Evolutionary conservation across 2,113 vertebrate species (phyloP).

Genomic region (Crocuta crocuta): DNA sequence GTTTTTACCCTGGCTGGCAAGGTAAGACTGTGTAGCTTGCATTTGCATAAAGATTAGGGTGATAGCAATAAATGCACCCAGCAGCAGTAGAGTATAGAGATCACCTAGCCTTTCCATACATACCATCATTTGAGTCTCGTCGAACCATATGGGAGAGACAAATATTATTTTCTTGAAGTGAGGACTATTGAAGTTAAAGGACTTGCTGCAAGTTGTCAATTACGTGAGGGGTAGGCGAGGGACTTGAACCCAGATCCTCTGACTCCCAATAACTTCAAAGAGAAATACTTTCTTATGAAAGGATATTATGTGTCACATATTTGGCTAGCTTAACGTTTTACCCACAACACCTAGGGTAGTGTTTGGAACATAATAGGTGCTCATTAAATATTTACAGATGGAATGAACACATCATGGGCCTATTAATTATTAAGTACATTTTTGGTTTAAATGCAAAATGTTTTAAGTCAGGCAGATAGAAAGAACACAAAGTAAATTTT

Average conservation of each 20-base stretch:
- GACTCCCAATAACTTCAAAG: not conserved
- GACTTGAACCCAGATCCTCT: not conserved
- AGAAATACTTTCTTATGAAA: not conserved
- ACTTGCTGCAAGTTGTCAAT: not conserved
- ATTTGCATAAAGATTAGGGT: conserved; percentile 52
- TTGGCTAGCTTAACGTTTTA: not conserved
- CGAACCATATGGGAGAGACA: not conserved
- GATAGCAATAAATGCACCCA: not conserved
- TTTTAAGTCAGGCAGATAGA: not conserved
- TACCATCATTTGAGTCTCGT: not conserved
- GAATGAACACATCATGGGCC: not conserved
- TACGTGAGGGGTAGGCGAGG: not conserved
- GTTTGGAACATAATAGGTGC: not conserved
- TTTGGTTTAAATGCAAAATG: not conserved
- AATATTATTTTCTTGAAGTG: not conserved
- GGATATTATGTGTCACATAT: not conserved
- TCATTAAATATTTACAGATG: not conserved
- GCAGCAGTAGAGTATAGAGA: accelerated
- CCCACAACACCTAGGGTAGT: not conserved
- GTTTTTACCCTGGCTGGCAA: conserved; percentile 62
- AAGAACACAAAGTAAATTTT: not conserved
- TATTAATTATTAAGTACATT: not conserved
- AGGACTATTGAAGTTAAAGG: not conserved
- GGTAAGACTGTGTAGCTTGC: conserved; percentile 40
- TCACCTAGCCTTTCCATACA: not conserved